phyloP scores from a whole-genome alignment of 2,888 invertebrate genomes.

The Conistra vaccinii region DNA sequence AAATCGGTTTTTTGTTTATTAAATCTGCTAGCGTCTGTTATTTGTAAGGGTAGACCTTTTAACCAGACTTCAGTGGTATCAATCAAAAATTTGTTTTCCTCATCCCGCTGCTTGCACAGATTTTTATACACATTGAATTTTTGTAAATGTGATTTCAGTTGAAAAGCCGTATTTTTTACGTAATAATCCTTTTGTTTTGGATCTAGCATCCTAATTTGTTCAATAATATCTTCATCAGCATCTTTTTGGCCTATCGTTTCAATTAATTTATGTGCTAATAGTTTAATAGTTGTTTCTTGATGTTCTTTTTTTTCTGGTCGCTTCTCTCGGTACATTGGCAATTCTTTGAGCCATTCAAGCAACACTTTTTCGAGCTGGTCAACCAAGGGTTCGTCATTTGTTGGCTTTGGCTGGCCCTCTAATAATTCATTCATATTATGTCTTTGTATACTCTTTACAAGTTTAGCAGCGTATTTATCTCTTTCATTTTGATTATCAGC shows the following conservation, averaged over 20 bases:
- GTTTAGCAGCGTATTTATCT: slow-evolving; percentile 40
- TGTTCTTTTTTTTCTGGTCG: slow-evolving; percentile 8
- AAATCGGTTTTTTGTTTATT: slow-evolving; percentile 48
- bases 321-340: slow-evolving; percentile 29
- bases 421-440: background rate
- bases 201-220: slow-evolving; percentile 28
- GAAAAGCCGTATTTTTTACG: slow-evolving; percentile 15
- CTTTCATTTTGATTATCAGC: slow-evolving; percentile 35
- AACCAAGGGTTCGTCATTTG: background rate
- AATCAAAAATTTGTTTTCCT: slow-evolving; percentile 26
- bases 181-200: slow-evolving; percentile 19
- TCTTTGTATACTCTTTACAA: slow-evolving; percentile 39
- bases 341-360: slow-evolving; percentile 36
- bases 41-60: slow-evolving; percentile 44
- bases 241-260: background rate
- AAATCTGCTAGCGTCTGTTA: slow-evolving; percentile 28
- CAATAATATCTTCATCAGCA: slow-evolving; percentile 25
- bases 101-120: slow-evolving; percentile 1
- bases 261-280: slow-evolving; percentile 33
- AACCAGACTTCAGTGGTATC: slow-evolving; percentile 54
- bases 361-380: slow-evolving; percentile 30
- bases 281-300: slow-evolving; percentile 38
- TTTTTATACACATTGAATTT: slow-evolving; percentile 16
- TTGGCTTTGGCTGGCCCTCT: background rate
- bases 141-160: slow-evolving; percentile 38